A percentile compares a stretch with the other conserved stretches of the same genome.
Evolutionary conservation across 2,113 vertebrate genomes (phyloP).

Genomic region (Dolichotis patagonum): DNA sequence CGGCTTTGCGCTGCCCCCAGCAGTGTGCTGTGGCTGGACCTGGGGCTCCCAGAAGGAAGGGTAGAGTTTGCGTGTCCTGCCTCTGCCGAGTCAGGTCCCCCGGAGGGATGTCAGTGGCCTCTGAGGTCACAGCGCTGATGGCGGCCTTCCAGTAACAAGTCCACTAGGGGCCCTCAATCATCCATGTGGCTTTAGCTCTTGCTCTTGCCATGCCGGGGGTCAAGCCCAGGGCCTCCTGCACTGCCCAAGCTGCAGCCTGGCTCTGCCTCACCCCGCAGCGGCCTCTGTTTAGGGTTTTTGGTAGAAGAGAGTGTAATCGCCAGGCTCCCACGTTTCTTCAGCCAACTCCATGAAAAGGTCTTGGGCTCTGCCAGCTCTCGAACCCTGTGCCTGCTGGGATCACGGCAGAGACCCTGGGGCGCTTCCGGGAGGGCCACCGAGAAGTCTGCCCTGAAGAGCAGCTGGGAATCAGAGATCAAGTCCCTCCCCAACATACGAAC

Average conservation of each 20-base stretch:
- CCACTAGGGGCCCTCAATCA: neutral
- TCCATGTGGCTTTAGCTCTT: neutral
- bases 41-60: neutral
- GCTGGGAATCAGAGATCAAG: neutral
- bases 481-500: neutral
- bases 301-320: neutral
- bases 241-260: neutral
- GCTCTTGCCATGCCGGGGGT: neutral
- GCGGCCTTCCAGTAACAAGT: neutral
- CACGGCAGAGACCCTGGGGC: neutral
- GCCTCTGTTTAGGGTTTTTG: neutral
- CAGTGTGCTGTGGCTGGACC: neutral
- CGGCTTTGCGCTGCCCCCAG: neutral
- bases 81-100: neutral
- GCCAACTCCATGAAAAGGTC: neutral
- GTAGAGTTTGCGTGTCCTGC: neutral
- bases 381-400: too few relatives aligned
- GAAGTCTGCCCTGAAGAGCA: neutral
- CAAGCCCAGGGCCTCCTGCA: neutral
- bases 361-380: neutral
- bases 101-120: neutral
- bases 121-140: neutral
- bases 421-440: neutral
- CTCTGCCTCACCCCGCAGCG: neutral
- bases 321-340: neutral